phyloP scores from a whole-genome alignment of 1,140 invertebrate genomes.

The Drosophila grimshawi region DNA sequence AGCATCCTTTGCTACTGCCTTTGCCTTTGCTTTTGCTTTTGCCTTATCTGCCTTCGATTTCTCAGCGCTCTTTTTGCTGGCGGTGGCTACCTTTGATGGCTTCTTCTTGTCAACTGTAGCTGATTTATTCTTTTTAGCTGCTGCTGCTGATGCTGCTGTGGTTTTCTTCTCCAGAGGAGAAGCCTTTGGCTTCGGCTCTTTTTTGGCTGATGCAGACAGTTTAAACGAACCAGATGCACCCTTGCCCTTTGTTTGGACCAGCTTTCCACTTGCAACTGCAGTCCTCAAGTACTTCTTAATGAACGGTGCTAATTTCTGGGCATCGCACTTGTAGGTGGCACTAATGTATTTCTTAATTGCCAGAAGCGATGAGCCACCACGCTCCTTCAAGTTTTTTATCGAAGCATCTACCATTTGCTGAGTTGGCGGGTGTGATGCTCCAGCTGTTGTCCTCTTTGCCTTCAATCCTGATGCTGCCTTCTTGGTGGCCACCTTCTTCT shows the following conservation, averaged over 20 bases:
- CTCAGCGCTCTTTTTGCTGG: slow-evolving; percentile 47
- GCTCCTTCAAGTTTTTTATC: slow-evolving; percentile 87
- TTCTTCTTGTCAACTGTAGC: slow-evolving; percentile 55
- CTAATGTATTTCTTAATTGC: slow-evolving; percentile 87
- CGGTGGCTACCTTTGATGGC: slow-evolving; percentile 37
- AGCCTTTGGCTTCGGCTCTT: slow-evolving; percentile 54
- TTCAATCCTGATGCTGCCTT: slow-evolving; percentile 43
- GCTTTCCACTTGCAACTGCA: slow-evolving; percentile 85
- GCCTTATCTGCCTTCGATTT: slow-evolving; percentile 52
- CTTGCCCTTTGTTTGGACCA: slow-evolving; percentile 88
- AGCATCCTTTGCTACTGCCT: slow-evolving; percentile 10
- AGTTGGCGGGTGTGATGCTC: slow-evolving; percentile 85
- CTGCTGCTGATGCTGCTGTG: background rate
- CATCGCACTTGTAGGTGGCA: slow-evolving; percentile 86
- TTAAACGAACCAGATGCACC: slow-evolving; percentile 88
- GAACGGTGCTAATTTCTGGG: slow-evolving; percentile 87
- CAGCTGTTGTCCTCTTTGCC: slow-evolving; percentile 84
- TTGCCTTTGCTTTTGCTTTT: slow-evolving; percentile 12
- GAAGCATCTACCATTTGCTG: slow-evolving; percentile 85
- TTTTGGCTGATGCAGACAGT: slow-evolving; percentile 72
- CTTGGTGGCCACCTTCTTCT: slow-evolving; percentile 37
- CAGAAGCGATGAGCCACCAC: slow-evolving; percentile 87
- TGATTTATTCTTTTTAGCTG: slow-evolving; percentile 49
- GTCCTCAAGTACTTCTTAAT: slow-evolving; percentile 87
- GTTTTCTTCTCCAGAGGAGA: slow-evolving; percentile 42